Conservation (phyloP, 1,140 invertebrate species). For the Cecropterus lyciades region DNA sequence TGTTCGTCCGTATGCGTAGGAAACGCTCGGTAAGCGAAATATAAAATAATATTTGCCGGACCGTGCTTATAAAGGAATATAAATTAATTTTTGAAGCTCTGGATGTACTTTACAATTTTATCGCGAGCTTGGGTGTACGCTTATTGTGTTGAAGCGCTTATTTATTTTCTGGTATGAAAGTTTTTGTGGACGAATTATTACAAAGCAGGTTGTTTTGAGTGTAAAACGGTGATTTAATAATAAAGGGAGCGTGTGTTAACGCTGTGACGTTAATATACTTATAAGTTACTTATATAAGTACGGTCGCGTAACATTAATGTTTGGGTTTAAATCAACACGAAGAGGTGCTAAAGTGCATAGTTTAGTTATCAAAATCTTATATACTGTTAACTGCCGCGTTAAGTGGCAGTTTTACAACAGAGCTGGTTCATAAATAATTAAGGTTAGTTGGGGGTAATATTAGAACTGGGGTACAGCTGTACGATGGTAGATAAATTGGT, state of each 20-base stretch:
- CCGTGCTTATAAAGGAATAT: conserved; percentile 38
- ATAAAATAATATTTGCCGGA: conserved; percentile 43
- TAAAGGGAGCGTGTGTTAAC: conserved; percentile 42
- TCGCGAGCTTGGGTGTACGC: conserved; percentile 16
- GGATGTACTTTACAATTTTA: conserved; percentile 40
- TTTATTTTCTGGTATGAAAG: conserved; percentile 42
- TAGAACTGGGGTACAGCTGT: too few relatives aligned
- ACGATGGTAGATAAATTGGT: too few relatives aligned
- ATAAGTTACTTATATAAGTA: not conserved
- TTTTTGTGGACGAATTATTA: conserved; percentile 43
- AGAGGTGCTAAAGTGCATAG: too few relatives aligned
- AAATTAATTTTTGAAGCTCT: conserved; percentile 44
- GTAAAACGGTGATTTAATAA: conserved; percentile 41
- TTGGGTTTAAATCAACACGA: too few relatives aligned
- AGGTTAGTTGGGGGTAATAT: too few relatives aligned
- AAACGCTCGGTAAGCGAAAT: conserved; percentile 37
- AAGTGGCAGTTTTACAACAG: too few relatives aligned
- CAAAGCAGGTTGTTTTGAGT: conserved; percentile 37
- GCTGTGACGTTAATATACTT: too few relatives aligned
- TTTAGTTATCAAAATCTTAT: too few relatives aligned
- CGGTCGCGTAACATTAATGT: not conserved
- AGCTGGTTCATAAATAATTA: too few relatives aligned
- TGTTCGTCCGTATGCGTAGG: conserved; percentile 12
- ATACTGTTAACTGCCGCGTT: too few relatives aligned
- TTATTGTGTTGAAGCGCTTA: conserved; percentile 28